Evolutionary conservation across 2,888 invertebrate genomes (phyloP).

Genomic region (Leptinotarsa rubiginosa): DNA sequence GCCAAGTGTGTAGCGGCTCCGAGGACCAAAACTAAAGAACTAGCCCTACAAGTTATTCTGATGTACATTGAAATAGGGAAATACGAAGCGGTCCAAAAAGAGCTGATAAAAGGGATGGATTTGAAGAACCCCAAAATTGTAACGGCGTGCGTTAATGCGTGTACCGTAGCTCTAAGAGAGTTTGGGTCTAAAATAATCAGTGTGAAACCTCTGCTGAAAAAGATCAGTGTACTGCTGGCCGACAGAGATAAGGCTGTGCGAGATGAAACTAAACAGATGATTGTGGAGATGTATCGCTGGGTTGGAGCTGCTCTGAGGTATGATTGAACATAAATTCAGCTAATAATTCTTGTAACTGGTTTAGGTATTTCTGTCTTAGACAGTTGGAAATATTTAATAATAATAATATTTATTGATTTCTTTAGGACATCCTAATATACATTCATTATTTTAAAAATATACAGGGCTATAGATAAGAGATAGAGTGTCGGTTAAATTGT

Average conservation of each 20-base stretch:
- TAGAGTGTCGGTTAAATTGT: too few species aligned
- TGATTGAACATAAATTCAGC: not conserved
- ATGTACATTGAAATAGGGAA: constrained; percentile 98
- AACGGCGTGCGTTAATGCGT: constrained; percentile 81
- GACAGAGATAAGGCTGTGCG: constrained; percentile 93
- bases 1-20: constrained; percentile 93
- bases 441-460: too few species aligned
- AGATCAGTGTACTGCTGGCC: constrained; percentile 84
- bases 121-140: constrained; percentile 97
- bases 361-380: too few species aligned
- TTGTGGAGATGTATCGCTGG: constrained; percentile 90
- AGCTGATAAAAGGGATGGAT: constrained; percentile 92
- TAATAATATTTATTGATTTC: too few species aligned
- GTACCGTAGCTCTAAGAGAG: constrained; percentile 83
- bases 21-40: constrained; percentile 90
- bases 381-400: too few species aligned
- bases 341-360: too few species aligned
- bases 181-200: constrained; percentile 93
- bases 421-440: too few species aligned
- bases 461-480: too few species aligned
- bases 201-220: constrained; percentile 90
- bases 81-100: constrained; percentile 89
- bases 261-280: constrained; percentile 90
- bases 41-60: constrained; percentile 87
- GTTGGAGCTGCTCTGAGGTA: constrained; percentile 63